phyloP scores from a whole-genome alignment of 2,888 invertebrate species.

The Malachius bipustulatus region DNA sequence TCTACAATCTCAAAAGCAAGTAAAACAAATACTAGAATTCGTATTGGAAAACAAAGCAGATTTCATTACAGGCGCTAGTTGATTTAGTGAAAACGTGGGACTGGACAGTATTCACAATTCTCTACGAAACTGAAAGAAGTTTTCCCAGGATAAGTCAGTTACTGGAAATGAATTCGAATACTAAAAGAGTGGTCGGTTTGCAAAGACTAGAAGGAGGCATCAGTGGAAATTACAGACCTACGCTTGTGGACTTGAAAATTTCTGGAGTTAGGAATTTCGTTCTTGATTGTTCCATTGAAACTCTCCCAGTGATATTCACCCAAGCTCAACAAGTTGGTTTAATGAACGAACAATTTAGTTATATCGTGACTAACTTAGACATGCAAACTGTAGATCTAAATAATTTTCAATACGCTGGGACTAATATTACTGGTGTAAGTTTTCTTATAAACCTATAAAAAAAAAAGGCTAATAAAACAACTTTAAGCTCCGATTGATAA shows the following conservation, averaged over 20 bases:
- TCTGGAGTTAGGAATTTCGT: conserved; percentile 59
- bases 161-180: conserved; percentile 51
- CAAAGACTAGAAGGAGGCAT: conserved; percentile 54
- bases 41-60: no score
- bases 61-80: no score
- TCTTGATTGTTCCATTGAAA: conserved; percentile 57
- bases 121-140: conserved; percentile 65
- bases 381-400: conserved; percentile 69
- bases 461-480: background rate
- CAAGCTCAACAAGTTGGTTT: conserved; percentile 81
- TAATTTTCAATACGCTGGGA: conserved; percentile 65
- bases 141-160: conserved; percentile 60
- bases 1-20: conserved; percentile 40
- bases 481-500: conserved; percentile 8
- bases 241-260: conserved; percentile 58
- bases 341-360: conserved; percentile 66
- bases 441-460: background rate
- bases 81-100: conserved; percentile 57
- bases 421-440: conserved; percentile 62
- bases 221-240: conserved; percentile 52
- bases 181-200: conserved; percentile 34
- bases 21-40: conserved; percentile 37
- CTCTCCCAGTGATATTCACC: conserved; percentile 43
- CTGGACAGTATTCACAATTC: conserved; percentile 72
- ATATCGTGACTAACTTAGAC: conserved; percentile 69